These are phyloP conservation scores for Charadrius vociferus DNA, from an alignment of 2,113 vertebrate species.

Conservation along the genomic window DNA sequence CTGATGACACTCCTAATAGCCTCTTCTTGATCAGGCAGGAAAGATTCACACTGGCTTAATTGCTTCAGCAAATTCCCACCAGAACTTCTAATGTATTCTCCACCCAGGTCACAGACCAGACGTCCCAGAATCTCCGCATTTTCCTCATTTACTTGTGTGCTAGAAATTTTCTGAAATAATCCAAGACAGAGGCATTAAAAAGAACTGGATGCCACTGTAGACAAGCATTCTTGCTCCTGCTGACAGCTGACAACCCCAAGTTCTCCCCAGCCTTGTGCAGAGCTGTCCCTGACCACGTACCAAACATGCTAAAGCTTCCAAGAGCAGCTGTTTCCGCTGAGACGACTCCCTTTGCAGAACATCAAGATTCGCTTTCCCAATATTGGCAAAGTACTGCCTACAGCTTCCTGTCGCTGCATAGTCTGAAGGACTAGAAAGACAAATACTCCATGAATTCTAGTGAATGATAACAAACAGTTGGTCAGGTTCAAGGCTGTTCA, in stretches of 20 bases:
- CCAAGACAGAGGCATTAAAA: neutral
- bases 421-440: conserved; percentile 31
- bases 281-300: neutral
- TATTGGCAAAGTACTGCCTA: neutral
- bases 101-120: conserved; percentile 63
- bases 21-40: conserved; percentile 54
- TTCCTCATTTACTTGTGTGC: neutral
- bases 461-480: neutral
- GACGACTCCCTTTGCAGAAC: neutral
- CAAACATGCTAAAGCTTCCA: conserved; percentile 54
- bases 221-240: neutral
- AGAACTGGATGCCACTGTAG: neutral
- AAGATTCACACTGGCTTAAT: conserved; percentile 34
- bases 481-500: neutral
- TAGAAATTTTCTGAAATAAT: conserved; percentile 3
- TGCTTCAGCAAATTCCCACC: neutral
- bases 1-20: conserved; percentile 35
- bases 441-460: neutral
- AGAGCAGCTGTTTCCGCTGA: conserved; percentile 28
- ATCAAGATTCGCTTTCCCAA: conserved; percentile 30
- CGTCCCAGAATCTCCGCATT: conserved; percentile 1
- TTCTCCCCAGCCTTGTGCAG: neutral
- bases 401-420: conserved; percentile 47
- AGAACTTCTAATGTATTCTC: conserved; percentile 15
- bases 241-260: neutral